Conservation (phyloP, 1,140 invertebrate species). For the Rhagoletis pomonella region DNA sequence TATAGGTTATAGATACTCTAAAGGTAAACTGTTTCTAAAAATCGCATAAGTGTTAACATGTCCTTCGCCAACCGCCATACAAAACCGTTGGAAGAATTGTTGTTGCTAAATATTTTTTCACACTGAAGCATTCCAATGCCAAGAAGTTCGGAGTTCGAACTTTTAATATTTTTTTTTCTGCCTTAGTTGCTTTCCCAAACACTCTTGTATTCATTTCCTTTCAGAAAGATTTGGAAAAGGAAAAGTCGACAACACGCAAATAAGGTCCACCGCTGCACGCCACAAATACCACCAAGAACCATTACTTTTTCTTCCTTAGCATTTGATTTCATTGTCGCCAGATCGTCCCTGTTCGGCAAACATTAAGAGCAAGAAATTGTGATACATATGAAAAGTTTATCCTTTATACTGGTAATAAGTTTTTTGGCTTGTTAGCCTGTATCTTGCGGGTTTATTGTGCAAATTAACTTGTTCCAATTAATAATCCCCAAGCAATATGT, state of each 20-base stretch:
- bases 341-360: neutral
- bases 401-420: slow-evolving; percentile 52
- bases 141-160: slow-evolving; percentile 16
- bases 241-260: neutral
- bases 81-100: neutral
- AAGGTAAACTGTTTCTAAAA: too few species aligned
- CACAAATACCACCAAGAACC: neutral
- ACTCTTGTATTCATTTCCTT: slow-evolving; percentile 13
- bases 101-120: neutral
- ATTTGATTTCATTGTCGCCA: neutral
- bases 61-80: too few species aligned
- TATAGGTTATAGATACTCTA: too few species aligned
- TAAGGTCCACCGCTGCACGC: neutral
- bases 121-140: neutral
- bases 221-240: neutral
- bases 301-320: neutral
- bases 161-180: neutral
- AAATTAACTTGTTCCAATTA: slow-evolving; percentile 74
- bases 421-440: slow-evolving; percentile 43
- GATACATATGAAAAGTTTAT: slow-evolving; percentile 58
- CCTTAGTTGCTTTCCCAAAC: neutral
- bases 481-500: slow-evolving; percentile 73
- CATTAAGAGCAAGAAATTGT: slow-evolving; percentile 33
- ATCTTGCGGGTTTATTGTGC: slow-evolving; percentile 60
- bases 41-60: too few species aligned